These are phyloP conservation scores for Linurgus olivaceus DNA, from an alignment of 2,797 vertebrate genomes.

Conservation along the genomic window DNA sequence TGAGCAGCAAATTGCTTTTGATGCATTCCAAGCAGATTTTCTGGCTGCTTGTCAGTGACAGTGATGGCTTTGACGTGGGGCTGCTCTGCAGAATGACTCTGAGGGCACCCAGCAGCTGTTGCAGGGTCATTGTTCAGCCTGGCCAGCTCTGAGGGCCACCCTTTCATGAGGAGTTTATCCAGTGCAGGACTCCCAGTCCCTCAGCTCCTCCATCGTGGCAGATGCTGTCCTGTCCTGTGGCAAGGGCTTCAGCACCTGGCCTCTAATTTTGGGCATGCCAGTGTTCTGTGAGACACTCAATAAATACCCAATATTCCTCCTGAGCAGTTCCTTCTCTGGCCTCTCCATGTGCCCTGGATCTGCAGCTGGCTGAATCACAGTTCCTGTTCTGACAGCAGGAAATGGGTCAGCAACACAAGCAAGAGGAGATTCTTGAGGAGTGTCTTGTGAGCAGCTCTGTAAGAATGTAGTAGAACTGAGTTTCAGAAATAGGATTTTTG, in stretches of 20 bases:
- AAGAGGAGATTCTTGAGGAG: background rate
- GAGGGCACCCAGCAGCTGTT: slow-evolving; percentile 42
- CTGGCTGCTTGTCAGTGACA: slow-evolving; percentile 25
- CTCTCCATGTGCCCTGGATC: background rate
- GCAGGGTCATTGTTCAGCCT: background rate
- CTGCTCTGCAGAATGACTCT: slow-evolving; percentile 15
- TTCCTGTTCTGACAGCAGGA: background rate
- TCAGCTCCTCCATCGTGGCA: background rate
- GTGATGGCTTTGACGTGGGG: slow-evolving; percentile 39
- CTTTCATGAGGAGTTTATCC: background rate
- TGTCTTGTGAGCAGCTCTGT: background rate
- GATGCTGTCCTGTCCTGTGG: slow-evolving; percentile 10
- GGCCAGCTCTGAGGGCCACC: background rate
- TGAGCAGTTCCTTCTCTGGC: background rate
- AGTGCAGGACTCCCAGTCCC: background rate
- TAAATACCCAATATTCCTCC: background rate
- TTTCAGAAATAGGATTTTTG: background rate
- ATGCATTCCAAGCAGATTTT: slow-evolving; percentile 43
- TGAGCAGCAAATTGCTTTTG: slow-evolving; percentile 56
- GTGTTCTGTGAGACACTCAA: background rate
- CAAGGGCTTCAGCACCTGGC: background rate
- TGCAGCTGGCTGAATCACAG: background rate
- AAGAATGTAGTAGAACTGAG: background rate
- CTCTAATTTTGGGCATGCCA: background rate
- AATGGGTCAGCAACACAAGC: background rate